Conservation (phyloP, 64 coral and sea anemone species). For the Hydrozoanthus tunicans region DNA sequence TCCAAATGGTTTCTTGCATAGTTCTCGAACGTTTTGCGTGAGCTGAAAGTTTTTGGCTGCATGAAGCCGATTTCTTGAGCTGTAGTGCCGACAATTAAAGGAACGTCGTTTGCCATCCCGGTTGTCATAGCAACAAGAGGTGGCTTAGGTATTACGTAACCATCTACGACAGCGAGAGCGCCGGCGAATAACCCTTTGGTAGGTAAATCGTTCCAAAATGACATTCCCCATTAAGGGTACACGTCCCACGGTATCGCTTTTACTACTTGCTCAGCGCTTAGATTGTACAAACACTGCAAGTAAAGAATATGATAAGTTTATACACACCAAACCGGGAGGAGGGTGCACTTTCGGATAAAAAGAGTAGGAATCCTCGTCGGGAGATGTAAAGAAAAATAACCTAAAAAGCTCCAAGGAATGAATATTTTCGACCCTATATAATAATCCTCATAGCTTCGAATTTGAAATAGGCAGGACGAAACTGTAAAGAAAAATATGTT, state of each 20-base stretch:
- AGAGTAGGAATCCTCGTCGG: no score
- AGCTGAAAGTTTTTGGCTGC: conserved; percentile 47
- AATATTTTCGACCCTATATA: no score
- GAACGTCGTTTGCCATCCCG: conserved; percentile 69
- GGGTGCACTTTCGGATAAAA: no score
- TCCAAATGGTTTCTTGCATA: conserved; percentile 58
- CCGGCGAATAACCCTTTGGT: conserved; percentile 59
- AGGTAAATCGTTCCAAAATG: conserved; percentile 49
- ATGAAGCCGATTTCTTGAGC: conserved; percentile 65
- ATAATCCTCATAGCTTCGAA: no score
- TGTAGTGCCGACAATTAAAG: conserved; percentile 74
- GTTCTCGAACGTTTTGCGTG: conserved; percentile 6
- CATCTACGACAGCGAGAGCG: conserved; percentile 77
- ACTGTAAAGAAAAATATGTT: no score
- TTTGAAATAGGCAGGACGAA: no score
- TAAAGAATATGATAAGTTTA: neutral
- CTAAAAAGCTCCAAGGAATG: no score
- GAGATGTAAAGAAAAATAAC: no score
- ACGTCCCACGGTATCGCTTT: conserved; percentile 80
- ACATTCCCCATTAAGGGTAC: conserved; percentile 75
- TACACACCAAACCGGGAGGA: no score
- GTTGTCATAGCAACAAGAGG: conserved; percentile 69
- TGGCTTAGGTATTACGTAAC: conserved; percentile 60
- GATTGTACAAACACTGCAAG: conserved; percentile 39
- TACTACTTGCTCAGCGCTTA: conserved; percentile 38